Conservation (phyloP, 2,888 invertebrate genomes). For the Drosophila borealis region DNA sequence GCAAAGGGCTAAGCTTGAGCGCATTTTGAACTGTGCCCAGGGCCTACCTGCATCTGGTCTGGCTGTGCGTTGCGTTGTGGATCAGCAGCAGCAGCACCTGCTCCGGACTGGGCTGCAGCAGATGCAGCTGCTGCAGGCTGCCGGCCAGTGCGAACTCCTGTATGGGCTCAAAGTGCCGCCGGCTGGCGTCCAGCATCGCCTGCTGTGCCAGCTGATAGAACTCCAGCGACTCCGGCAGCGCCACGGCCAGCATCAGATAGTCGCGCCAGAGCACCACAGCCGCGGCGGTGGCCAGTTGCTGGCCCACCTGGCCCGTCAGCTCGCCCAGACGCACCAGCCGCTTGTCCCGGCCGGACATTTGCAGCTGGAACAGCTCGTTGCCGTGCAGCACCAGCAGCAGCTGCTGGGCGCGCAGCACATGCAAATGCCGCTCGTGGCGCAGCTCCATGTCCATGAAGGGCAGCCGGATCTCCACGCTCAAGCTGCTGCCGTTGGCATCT, state of each 20-base stretch:
- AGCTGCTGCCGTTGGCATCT: constrained; percentile 46
- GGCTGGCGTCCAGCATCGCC: constrained; percentile 46
- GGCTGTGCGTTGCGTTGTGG: constrained; percentile 65
- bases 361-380: constrained; percentile 74
- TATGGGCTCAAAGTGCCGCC: constrained; percentile 69
- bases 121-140: constrained; percentile 63
- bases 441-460: constrained; percentile 82
- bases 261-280: constrained; percentile 77
- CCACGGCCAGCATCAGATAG: constrained; percentile 73
- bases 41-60: constrained; percentile 64
- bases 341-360: constrained; percentile 66
- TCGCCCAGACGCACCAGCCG: constrained; percentile 73
- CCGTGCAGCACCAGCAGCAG: constrained; percentile 79
- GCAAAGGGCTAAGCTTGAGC: neutral
- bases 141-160: constrained; percentile 78
- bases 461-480: constrained; percentile 72
- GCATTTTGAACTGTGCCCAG: neutral
- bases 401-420: constrained; percentile 71
- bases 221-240: constrained; percentile 73
- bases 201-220: constrained; percentile 76
- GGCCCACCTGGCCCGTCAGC: constrained; percentile 65
- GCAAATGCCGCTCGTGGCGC: constrained; percentile 62
- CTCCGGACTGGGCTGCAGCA: constrained; percentile 62
- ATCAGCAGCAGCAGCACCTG: constrained; percentile 71
- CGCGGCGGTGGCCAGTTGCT: constrained; percentile 56